Percentiles rank a stretch among this genome's conserved stretches.
Evolutionary conservation across 1,140 invertebrate genomes (phyloP).

Genomic region (Chrysomallon squamiferum): DNA sequence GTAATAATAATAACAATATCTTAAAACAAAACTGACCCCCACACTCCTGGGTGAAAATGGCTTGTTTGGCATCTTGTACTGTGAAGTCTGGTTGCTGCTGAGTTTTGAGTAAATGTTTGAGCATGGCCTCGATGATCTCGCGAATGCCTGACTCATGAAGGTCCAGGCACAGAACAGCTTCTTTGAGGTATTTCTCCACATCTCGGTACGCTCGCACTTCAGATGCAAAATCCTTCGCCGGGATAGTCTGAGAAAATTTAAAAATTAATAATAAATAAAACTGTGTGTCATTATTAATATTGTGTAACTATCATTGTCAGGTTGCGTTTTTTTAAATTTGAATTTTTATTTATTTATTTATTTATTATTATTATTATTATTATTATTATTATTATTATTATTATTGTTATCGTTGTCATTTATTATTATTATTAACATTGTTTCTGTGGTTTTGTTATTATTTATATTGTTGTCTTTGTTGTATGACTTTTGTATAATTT

Average conservation of each 20-base stretch:
- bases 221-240: conserved; percentile 72
- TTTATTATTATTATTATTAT: no score
- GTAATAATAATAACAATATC: no score
- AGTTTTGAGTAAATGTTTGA: conserved; percentile 55
- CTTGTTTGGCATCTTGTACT: conserved; percentile 65
- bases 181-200: conserved; percentile 70
- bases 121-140: conserved; percentile 67
- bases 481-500: no score
- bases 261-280: no score
- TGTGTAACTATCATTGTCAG: no score
- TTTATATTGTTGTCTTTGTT: no score
- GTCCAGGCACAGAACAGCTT: conserved; percentile 69
- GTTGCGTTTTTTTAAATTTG: no score
- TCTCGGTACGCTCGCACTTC: conserved; percentile 71
- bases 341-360: no score
- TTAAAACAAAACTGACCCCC: conserved; percentile 53
- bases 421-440: no score
- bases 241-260: conserved; percentile 64
- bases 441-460: no score
- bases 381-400: no score
- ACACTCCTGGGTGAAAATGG: conserved; percentile 70
- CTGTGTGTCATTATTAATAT: neutral
- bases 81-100: conserved; percentile 60
- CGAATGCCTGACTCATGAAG: conserved; percentile 68
- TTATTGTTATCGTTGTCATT: no score